Conservation (phyloP, 2,113 vertebrate species). For the Nibea coibor region DNA sequence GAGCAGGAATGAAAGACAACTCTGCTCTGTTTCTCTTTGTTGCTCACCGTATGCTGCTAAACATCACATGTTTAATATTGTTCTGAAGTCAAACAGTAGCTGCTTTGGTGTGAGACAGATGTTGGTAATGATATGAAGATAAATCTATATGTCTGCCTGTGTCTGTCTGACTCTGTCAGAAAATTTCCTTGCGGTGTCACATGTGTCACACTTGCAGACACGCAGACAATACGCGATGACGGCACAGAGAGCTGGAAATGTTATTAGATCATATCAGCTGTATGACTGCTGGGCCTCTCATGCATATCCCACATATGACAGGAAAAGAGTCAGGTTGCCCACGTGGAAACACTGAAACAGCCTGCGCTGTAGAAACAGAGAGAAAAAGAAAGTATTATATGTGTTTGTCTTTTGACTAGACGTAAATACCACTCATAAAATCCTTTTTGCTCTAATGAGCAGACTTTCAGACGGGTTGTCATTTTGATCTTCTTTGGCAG, state of each 20-base stretch:
- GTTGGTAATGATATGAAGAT: background rate
- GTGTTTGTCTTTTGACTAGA: background rate
- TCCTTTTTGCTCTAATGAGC: background rate
- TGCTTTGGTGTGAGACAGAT: background rate
- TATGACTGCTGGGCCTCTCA: slow-evolving; percentile 33
- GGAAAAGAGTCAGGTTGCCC: slow-evolving; percentile 59
- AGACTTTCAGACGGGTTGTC: slow-evolving; percentile 25
- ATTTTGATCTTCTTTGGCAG: slow-evolving; percentile 22
- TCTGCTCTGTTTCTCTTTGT: background rate
- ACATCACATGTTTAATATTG: background rate
- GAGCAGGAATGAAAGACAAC: slow-evolving; percentile 1
- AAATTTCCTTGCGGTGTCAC: background rate
- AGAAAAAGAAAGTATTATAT: slow-evolving; percentile 15
- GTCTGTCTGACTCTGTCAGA: background rate
- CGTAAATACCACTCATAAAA: slow-evolving; percentile 1
- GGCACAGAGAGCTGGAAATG: slow-evolving; percentile 47
- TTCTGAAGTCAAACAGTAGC: background rate
- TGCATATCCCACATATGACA: slow-evolving; percentile 61
- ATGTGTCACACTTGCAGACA: slow-evolving; percentile 4
- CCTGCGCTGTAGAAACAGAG: background rate
- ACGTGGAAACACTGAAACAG: slow-evolving; percentile 61
- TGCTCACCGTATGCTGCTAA: background rate
- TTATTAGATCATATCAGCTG: slow-evolving; percentile 69
- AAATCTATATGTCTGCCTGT: background rate
- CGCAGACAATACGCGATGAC: slow-evolving; percentile 27